Percentiles rank a stretch among this genome's conserved stretches.
Evolutionary conservation across 2,113 vertebrate genomes (phyloP).

Genomic region (Lontra canadensis): DNA sequence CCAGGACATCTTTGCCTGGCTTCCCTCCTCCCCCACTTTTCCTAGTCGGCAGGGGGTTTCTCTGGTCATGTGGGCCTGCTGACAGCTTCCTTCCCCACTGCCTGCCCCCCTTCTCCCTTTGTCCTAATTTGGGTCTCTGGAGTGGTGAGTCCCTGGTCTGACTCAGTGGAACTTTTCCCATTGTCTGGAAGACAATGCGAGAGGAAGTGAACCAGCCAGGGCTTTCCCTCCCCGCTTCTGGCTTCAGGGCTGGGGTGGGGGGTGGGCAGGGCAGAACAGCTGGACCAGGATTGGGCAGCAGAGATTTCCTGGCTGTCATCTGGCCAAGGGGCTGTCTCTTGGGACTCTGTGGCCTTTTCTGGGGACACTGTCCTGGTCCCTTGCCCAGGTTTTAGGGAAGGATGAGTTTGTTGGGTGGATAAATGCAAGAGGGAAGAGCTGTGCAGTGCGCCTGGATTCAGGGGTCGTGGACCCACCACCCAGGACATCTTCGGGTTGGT

Average conservation of each 20-base stretch:
- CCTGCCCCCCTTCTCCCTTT: not conserved
- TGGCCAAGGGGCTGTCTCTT: conserved; percentile 58
- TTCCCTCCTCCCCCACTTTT: not conserved
- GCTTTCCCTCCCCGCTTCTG: conserved; percentile 51
- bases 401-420: not conserved
- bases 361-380: conserved; percentile 63
- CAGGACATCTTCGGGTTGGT: not conserved
- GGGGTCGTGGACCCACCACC: not conserved
- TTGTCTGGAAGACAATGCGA: conserved; percentile 74
- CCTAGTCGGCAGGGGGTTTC: not conserved
- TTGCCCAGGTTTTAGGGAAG: conserved; percentile 65
- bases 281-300: conserved; percentile 54
- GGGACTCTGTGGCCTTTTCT: conserved; percentile 71
- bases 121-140: conserved; percentile 60
- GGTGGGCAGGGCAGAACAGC: conserved; percentile 18
- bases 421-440: not conserved
- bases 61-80: not conserved
- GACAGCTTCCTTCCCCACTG: conserved; percentile 23
- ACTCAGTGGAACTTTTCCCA: conserved; percentile 75
- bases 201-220: conserved; percentile 68
- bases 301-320: conserved; percentile 49
- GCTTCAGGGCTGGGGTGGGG: conserved; percentile 11
- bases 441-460: too few relatives aligned
- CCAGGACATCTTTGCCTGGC: not conserved
- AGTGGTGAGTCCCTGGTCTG: conserved; percentile 50